Evolutionary conservation across 2,888 invertebrate genomes (phyloP).

Genomic region (Catonia carolina): DNA sequence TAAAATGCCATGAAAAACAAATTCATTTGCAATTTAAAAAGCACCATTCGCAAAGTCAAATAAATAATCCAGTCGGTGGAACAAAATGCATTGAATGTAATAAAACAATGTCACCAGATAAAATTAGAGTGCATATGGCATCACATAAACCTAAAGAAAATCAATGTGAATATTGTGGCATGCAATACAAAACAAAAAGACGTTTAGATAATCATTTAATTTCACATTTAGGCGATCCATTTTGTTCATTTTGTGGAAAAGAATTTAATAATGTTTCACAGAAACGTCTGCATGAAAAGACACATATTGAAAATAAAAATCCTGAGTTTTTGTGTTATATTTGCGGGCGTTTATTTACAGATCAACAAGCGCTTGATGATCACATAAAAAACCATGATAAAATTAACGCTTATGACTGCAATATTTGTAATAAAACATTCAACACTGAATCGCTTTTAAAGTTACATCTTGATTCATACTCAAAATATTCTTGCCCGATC

Average conservation of each 20-base stretch:
- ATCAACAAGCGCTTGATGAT: not conserved
- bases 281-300: not conserved
- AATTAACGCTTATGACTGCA: not conserved
- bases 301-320: not conserved
- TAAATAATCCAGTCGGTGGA: no score
- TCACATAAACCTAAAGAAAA: not conserved
- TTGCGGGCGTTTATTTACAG: not conserved
- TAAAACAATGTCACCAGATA: not conserved
- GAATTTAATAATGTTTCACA: not conserved
- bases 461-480: not conserved
- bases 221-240: not conserved
- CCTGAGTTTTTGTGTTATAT: not conserved
- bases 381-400: not conserved
- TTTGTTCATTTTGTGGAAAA: slow-evolving; percentile 1
- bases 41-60: no score
- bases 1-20: no score
- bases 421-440: not conserved
- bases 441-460: not conserved
- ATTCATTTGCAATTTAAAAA: no score
- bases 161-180: not conserved
- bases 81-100: not conserved
- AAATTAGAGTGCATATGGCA: not conserved
- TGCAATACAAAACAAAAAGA: not conserved
- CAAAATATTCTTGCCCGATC: not conserved
- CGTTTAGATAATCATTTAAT: not conserved